phyloP scores from a whole-genome alignment of 2,888 invertebrate species.

The Pammene fasciana region DNA sequence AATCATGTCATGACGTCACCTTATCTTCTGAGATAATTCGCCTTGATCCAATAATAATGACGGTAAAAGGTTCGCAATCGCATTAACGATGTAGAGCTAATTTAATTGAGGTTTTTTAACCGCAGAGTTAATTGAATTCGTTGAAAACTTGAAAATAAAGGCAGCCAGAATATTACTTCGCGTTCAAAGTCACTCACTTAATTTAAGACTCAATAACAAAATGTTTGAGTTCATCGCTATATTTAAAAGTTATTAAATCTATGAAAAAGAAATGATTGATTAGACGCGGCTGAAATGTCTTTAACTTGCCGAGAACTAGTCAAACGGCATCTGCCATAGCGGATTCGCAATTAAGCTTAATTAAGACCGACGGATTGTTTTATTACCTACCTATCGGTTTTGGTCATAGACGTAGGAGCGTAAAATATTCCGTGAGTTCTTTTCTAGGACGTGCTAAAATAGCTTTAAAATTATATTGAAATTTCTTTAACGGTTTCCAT shows the following conservation, averaged over 20 bases:
- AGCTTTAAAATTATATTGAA: no score
- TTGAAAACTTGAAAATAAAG: slow-evolving; percentile 14
- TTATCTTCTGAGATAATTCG: slow-evolving; percentile 61
- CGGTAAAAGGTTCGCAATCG: slow-evolving; percentile 52
- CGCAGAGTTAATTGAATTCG: slow-evolving; percentile 21
- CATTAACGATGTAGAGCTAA: slow-evolving; percentile 42
- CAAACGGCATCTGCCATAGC: slow-evolving; percentile 19
- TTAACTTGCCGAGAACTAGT: slow-evolving; percentile 5
- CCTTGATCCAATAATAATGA: slow-evolving; percentile 66
- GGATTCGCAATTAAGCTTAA: slow-evolving; percentile 34
- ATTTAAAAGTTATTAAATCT: neutral
- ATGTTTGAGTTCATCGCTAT: neutral
- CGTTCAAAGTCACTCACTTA: neutral
- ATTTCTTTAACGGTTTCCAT: no score
- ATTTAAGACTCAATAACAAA: neutral
- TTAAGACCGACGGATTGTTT: slow-evolving; percentile 27
- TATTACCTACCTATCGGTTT: slow-evolving; percentile 25
- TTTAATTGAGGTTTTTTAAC: slow-evolving; percentile 28
- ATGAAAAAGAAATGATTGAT: slow-evolving; percentile 8
- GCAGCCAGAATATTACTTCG: neutral
- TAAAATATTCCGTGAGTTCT: slow-evolving; percentile 51
- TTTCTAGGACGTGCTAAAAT: neutral
- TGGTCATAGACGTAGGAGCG: slow-evolving; percentile 43
- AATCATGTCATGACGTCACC: slow-evolving; percentile 66
- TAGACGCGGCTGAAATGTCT: slow-evolving; percentile 5